Conservation (phyloP, 1,140 invertebrate genomes). For the Odontomachus brunneus region DNA sequence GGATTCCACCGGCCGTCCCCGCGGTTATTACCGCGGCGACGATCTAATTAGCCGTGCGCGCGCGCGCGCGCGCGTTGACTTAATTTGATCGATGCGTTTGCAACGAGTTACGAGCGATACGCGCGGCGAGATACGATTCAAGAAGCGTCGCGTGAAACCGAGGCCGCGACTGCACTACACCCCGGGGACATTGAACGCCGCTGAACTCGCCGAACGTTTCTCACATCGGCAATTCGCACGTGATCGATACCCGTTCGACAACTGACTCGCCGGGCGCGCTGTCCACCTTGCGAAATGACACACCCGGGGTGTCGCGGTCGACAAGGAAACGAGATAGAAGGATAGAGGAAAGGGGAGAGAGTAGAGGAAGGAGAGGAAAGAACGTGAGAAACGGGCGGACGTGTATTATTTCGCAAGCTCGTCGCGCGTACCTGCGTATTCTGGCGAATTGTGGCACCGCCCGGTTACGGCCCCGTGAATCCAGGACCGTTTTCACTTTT, state of each 20-base stretch:
- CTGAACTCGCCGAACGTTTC: constrained; percentile 6
- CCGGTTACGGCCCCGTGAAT: constrained; percentile 75
- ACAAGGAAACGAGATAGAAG: background rate
- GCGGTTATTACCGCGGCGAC: constrained; percentile 38
- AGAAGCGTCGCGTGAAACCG: background rate
- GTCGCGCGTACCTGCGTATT: constrained; percentile 5
- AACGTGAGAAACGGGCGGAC: background rate
- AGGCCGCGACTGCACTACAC: background rate
- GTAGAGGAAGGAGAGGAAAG: too few species aligned
- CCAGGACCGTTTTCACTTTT: constrained; percentile 76
- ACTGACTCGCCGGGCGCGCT: background rate
- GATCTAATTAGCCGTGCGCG: constrained; percentile 47
- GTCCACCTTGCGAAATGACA: constrained; percentile 40
- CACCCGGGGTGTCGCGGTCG: background rate
- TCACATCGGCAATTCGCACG: constrained; percentile 1
- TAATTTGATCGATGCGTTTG: constrained; percentile 51
- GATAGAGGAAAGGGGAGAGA: too few species aligned
- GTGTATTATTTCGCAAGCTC: constrained; percentile 59
- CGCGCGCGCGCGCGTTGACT: background rate
- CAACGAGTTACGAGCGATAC: constrained; percentile 1
- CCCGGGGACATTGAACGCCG: background rate
- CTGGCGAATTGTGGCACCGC: constrained; percentile 71
- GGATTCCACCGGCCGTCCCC: constrained; percentile 1
- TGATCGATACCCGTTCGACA: constrained; percentile 49
- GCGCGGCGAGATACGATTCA: background rate